These are phyloP conservation scores for Oncorhynchus mykiss DNA, from an alignment of 2,113 vertebrate species.

Conservation along the genomic window DNA sequence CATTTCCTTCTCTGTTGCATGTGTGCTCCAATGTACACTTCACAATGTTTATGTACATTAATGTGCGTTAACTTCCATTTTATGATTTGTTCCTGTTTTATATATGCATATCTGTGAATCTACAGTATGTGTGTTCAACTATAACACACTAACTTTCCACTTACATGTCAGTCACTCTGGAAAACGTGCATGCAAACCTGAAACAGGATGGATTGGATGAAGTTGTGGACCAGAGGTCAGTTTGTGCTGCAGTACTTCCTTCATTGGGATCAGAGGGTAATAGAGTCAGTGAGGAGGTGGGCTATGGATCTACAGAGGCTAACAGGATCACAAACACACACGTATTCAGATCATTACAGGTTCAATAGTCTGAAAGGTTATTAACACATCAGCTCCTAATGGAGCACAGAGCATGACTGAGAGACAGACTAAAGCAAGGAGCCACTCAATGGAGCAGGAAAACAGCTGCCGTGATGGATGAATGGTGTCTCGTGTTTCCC, in stretches of 20 bases:
- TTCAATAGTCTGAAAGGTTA: slow-evolving; percentile 22
- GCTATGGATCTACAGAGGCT: not conserved
- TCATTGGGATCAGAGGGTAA: not conserved
- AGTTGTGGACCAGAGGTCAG: not conserved
- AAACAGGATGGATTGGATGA: not conserved
- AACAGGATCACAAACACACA: slow-evolving; percentile 2
- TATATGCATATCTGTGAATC: too few relatives aligned
- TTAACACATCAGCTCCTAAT: slow-evolving; percentile 8
- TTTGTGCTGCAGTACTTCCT: not conserved
- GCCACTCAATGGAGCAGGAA: not conserved
- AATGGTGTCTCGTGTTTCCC: not conserved
- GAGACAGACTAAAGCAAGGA: not conserved
- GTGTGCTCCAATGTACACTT: slow-evolving; percentile 7
- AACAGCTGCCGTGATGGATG: not conserved
- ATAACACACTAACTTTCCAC: too few relatives aligned
- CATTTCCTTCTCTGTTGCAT: slow-evolving; percentile 19
- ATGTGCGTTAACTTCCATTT: not conserved
- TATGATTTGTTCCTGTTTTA: not conserved
- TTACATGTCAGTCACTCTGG: too few relatives aligned
- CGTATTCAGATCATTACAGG: slow-evolving; percentile 5
- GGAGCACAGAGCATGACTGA: not conserved
- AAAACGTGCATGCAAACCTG: too few relatives aligned
- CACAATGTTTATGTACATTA: slow-evolving; percentile 8
- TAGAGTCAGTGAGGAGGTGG: not conserved
- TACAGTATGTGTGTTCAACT: too few relatives aligned